Percentiles rank a stretch among this genome's conserved stretches.
Conservation (phyloP, 2,113 vertebrate species). For the Actenoides hombroni region DNA sequence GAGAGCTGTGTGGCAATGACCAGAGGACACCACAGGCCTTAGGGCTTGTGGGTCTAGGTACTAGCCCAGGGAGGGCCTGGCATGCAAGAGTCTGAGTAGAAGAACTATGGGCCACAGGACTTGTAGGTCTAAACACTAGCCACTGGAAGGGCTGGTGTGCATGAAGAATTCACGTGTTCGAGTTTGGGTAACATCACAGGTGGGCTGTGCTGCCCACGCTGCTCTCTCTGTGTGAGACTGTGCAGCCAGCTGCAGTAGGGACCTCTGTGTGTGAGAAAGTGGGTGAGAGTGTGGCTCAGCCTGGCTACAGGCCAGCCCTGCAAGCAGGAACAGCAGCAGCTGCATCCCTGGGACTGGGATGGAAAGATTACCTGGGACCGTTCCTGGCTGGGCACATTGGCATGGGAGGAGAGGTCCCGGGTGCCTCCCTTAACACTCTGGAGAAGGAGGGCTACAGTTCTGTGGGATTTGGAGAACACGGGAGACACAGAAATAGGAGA, state of each 20-base stretch:
- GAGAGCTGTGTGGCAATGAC: neutral
- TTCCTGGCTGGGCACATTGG: neutral
- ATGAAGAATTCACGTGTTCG: neutral
- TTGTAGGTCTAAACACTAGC: neutral
- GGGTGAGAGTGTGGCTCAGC: neutral
- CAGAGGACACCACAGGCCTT: neutral
- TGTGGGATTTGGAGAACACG: neutral
- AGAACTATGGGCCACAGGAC: neutral
- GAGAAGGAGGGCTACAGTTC: neutral
- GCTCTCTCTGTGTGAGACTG: neutral
- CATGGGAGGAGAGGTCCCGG: fast-evolving
- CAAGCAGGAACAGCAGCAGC: neutral
- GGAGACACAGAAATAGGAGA: neutral
- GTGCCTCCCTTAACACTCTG: neutral
- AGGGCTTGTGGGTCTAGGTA: neutral
- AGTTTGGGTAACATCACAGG: neutral
- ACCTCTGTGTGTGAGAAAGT: neutral
- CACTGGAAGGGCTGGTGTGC: neutral
- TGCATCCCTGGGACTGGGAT: neutral
- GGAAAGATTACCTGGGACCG: neutral
- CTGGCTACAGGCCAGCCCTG: neutral
- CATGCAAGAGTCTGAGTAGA: neutral
- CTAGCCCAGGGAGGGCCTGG: neutral
- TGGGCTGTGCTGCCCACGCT: fast-evolving
- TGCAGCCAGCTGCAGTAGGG: neutral